phyloP scores from a whole-genome alignment of 2,888 invertebrate species.

The Dasysyrphus tricinctus region DNA sequence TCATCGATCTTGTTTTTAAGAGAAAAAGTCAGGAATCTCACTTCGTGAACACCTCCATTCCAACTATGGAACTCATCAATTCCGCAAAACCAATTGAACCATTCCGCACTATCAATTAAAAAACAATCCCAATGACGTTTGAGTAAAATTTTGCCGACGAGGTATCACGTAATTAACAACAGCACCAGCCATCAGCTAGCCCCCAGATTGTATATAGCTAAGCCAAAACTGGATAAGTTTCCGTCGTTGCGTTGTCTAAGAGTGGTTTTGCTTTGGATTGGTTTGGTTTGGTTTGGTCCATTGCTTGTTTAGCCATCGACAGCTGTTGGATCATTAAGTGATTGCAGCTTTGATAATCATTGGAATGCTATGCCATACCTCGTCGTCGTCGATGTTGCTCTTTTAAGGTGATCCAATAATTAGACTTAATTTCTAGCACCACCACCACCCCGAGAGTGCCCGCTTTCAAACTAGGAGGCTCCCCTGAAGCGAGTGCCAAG shows the following conservation, averaged over 20 bases:
- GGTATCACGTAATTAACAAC: constrained; percentile 66
- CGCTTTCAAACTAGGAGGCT: not conserved
- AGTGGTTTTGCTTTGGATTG: not conserved
- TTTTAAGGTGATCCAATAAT: constrained; percentile 71
- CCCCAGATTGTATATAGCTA: not conserved
- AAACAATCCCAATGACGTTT: constrained; percentile 54
- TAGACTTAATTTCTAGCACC: constrained; percentile 69
- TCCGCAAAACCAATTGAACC: constrained; percentile 48
- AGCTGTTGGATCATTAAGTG: constrained; percentile 63
- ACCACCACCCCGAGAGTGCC: constrained; percentile 24
- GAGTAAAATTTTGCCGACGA: constrained; percentile 40
- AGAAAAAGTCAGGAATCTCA: constrained; percentile 46
- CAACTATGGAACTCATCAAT: constrained; percentile 62
- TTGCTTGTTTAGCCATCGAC: constrained; percentile 24
- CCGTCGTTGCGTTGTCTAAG: constrained; percentile 16
- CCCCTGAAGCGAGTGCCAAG: constrained; percentile 8
- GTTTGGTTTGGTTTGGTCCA: not conserved
- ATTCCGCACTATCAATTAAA: constrained; percentile 66
- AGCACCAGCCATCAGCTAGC: constrained; percentile 44
- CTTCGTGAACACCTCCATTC: constrained; percentile 51
- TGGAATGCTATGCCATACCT: constrained; percentile 69
- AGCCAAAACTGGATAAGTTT: constrained; percentile 54
- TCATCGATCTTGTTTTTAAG: constrained; percentile 22
- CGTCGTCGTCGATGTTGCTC: constrained; percentile 55
- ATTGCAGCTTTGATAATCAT: constrained; percentile 66